These are phyloP conservation scores for Lasioglossum villosulum DNA, from an alignment of 2,888 invertebrate species.

Conservation along the genomic window DNA sequence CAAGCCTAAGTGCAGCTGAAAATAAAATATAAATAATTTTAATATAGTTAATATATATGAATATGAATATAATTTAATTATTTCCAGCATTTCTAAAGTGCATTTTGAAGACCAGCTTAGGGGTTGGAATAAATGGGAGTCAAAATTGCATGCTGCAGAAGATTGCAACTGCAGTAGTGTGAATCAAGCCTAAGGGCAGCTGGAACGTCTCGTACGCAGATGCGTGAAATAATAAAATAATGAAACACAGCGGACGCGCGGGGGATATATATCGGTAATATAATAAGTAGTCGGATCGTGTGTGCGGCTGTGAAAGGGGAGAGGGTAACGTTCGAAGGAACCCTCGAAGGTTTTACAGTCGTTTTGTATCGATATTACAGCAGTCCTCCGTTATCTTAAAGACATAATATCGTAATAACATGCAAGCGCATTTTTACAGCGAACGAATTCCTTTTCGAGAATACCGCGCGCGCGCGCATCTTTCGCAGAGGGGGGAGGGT, in stretches of 20 bases:
- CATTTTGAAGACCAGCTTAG: neutral
- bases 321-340: constrained; percentile 1
- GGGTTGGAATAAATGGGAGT: neutral
- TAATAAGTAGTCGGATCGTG: constrained; percentile 60
- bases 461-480: neutral
- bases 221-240: constrained; percentile 51
- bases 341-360: constrained; percentile 10
- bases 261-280: constrained; percentile 50
- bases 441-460: constrained; percentile 15
- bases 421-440: constrained; percentile 10
- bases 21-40: no score
- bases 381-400: constrained; percentile 42
- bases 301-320: constrained; percentile 20
- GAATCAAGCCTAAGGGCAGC: constrained; percentile 18
- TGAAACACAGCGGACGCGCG: constrained; percentile 36
- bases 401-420: constrained; percentile 29
- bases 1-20: no score
- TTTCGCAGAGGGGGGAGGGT: neutral
- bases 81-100: neutral
- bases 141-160: neutral
- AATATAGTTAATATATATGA: no score
- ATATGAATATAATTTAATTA: neutral
- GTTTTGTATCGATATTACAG: constrained; percentile 46
- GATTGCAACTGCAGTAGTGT: neutral
- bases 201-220: neutral